Percentiles rank a stretch among this genome's conserved stretches.
These are phyloP conservation scores for Aphodius sticticus DNA, from an alignment of 2,888 invertebrate genomes.

Conservation along the genomic window DNA sequence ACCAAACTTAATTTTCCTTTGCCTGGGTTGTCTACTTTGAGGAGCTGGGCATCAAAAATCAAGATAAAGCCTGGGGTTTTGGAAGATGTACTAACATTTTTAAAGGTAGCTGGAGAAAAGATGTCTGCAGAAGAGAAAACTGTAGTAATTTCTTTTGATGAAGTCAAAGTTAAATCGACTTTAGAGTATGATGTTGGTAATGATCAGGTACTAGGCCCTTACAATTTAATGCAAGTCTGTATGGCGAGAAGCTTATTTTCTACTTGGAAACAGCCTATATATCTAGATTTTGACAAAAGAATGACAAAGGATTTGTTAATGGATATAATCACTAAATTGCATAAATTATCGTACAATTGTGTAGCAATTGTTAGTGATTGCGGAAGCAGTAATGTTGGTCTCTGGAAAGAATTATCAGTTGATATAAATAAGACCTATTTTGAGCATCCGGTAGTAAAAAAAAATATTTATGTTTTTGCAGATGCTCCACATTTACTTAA, in stretches of 20 bases:
- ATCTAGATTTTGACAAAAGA: slow-evolving; percentile 47
- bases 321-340: slow-evolving; percentile 40
- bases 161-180: slow-evolving; percentile 41
- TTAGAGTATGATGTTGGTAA: slow-evolving; percentile 41
- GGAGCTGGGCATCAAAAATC: slow-evolving; percentile 43
- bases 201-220: slow-evolving; percentile 46
- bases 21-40: slow-evolving; percentile 40
- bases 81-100: slow-evolving; percentile 27
- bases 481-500: slow-evolving; percentile 38
- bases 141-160: slow-evolving; percentile 36
- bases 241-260: slow-evolving; percentile 44
- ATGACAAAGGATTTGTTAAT: slow-evolving; percentile 45
- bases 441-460: slow-evolving; percentile 39
- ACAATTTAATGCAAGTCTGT: slow-evolving; percentile 45
- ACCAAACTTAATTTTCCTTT: slow-evolving; percentile 41
- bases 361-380: slow-evolving; percentile 47
- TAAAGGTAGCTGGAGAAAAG: slow-evolving; percentile 37
- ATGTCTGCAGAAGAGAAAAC: slow-evolving; percentile 35
- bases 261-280: slow-evolving; percentile 46
- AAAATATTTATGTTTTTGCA: slow-evolving; percentile 41
- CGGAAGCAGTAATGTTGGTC: slow-evolving; percentile 45
- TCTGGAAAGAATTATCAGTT: slow-evolving; percentile 46
- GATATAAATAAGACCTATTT: slow-evolving; percentile 40
- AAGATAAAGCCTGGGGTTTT: slow-evolving; percentile 39
- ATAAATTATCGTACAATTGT: slow-evolving; percentile 44